Evolutionary conservation across 2,797 vertebrate genomes (phyloP).

Genomic region (Pipistrellus pygmaeus): DNA sequence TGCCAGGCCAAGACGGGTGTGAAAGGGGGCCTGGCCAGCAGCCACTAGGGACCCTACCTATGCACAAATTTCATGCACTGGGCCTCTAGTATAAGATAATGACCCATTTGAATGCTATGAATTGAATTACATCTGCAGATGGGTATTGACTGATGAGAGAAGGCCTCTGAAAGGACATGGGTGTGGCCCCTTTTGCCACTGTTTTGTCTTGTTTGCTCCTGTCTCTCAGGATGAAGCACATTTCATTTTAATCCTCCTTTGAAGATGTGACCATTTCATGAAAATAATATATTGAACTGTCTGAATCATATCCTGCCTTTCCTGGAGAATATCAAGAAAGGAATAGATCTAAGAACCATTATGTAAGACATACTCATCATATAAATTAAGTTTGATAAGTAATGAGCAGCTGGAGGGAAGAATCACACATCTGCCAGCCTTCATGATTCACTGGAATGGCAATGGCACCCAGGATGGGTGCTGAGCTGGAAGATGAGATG

Average conservation of each 20-base stretch:
- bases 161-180: neutral
- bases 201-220: constrained; percentile 35
- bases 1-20: no score
- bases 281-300: constrained; percentile 46
- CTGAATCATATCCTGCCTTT: constrained; percentile 3
- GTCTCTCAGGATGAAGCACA: constrained; percentile 33
- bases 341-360: constrained; percentile 15
- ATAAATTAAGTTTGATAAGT: constrained; percentile 14
- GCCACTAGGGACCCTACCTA: no score
- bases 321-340: constrained; percentile 41
- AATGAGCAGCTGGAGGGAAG: neutral
- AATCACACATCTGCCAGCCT: neutral
- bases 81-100: neutral
- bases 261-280: neutral
- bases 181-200: neutral
- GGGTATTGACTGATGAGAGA: neutral
- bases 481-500: neutral
- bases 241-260: constrained; percentile 10
- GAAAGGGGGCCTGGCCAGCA: no score
- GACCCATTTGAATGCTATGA: neutral
- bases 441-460: neutral
- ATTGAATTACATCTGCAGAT: constrained; percentile 40
- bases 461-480: neutral
- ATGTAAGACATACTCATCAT: neutral
- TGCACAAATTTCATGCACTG: no score